Percentiles rank a stretch among this genome's conserved stretches.
Conservation (phyloP, 2,797 vertebrate genomes). For the Podargus strigoides region DNA sequence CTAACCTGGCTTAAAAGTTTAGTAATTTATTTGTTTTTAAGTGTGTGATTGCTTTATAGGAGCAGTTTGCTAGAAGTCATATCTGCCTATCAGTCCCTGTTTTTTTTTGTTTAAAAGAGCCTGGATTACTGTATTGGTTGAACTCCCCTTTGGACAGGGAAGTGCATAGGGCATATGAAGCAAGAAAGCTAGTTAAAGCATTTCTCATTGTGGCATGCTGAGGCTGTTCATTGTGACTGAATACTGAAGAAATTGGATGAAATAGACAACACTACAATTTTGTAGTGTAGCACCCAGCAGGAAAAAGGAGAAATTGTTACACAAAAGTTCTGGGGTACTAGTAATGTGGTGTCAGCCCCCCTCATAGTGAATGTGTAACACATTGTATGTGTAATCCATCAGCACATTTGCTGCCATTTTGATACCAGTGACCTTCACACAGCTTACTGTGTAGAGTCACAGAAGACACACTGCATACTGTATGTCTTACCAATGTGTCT, state of each 20-base stretch:
- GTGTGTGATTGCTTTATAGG: neutral
- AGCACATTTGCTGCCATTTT: neutral
- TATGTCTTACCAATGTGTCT: neutral
- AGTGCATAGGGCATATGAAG: neutral
- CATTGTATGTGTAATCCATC: rapidly evolving
- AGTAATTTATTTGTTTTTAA: neutral
- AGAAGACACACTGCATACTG: neutral
- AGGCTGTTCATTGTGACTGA: neutral
- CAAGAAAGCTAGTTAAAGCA: neutral
- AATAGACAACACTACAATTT: rapidly evolving
- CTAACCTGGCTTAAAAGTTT: neutral
- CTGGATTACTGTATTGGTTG: neutral
- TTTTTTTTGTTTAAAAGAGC: neutral
- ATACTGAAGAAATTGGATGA: neutral
- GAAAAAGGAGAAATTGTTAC: neutral
- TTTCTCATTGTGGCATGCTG: rapidly evolving
- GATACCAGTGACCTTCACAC: neutral
- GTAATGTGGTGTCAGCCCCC: neutral
- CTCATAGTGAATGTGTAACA: neutral
- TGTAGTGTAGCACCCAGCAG: neutral
- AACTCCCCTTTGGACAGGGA: neutral
- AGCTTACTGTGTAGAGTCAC: neutral
- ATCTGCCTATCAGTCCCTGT: neutral
- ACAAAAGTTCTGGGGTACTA: neutral
- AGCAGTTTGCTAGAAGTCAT: neutral